Evolutionary conservation across 2,888 invertebrate species (phyloP), one percentile per base, ranked within the genome.

Genomic region (Tetranychus piercei): DNA sequence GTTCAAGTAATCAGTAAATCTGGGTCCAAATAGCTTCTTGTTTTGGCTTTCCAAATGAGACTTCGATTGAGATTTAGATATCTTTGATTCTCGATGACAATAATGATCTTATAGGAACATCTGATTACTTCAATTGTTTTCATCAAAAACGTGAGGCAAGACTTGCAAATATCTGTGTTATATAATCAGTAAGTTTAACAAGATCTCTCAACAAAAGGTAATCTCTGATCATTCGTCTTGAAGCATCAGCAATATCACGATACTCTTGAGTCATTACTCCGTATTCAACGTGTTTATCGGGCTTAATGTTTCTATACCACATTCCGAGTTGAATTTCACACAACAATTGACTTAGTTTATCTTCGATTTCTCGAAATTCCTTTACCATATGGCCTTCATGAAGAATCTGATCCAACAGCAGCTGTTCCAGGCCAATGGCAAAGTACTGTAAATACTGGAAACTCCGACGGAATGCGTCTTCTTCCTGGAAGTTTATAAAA

Each of bases 391-490:
- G 79, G 9, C 82, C 82, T 64, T 81, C 80, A 78, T 84, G 81
- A 71, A 86, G 84, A 34, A 86, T 84, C 78, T 86, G 85, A 78
- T 88, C 87, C 82, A 84, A 83, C 65, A 85, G 84, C 73, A 89
- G 85, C 79, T 87, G 87, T 80, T 89, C 87, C 76, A 90, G 81
- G 44, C 87, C 88, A 7, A 89, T 88, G 1, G 89, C 88, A 77
- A 88, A 85, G 83, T 86, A 87, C 82, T 90, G 89, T 81, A 90
- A 83, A 86, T 83, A 74, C 87, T 84, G 69, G 69, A 69, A 69
- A 23, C 22, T 69, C 23, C 22, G 20, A 23, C 69, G 69, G 79
- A 89, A 76, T 23, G 78, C 76, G 23, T 76, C 77, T 23, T 75
- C 73, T 79, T 76, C 6, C 66, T 34, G 44, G 22, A 73, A 44